Evolutionary conservation across 2,797 vertebrate species (phyloP).

Genomic region (Gobionotothen gibberifrons): DNA sequence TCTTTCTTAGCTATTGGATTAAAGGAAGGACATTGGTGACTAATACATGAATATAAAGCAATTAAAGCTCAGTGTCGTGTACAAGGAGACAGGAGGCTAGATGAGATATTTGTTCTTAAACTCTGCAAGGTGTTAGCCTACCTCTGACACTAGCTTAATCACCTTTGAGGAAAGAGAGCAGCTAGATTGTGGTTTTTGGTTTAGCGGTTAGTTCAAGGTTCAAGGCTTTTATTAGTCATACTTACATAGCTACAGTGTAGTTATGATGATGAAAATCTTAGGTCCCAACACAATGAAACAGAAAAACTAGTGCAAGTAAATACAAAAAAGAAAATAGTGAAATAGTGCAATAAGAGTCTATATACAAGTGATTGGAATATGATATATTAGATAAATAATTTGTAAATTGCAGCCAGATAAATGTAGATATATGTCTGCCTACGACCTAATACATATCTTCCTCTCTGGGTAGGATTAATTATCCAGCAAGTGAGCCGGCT

Average conservation of each 20-base stretch:
- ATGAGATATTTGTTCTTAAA: not conserved
- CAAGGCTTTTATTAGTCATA: too few relatives aligned
- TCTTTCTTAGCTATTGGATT: not conserved
- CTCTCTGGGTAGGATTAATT: constrained; percentile 49
- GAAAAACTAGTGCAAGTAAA: too few relatives aligned
- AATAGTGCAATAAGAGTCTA: too few relatives aligned
- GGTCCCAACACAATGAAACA: too few relatives aligned
- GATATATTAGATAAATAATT: too few relatives aligned
- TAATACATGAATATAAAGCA: constrained; percentile 2
- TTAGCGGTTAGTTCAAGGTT: not conserved
- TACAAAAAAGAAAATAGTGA: too few relatives aligned
- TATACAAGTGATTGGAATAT: too few relatives aligned
- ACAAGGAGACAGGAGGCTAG: not conserved
- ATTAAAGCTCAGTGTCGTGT: constrained; percentile 3
- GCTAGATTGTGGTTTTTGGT: not conserved
- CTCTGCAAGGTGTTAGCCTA: not conserved
- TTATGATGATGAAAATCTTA: too few relatives aligned
- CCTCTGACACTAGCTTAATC: not conserved
- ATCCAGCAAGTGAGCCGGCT: constrained; percentile 42
- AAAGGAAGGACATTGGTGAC: not conserved
- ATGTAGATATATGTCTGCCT: constrained; percentile 26
- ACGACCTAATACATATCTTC: constrained; percentile 34
- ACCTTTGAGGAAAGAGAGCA: not conserved
- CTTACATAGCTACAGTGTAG: too few relatives aligned
- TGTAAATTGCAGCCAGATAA: not conserved